These are phyloP conservation scores for Ichneumoninae sp. DNA, from an alignment of 2,888 invertebrate genomes.

Conservation along the genomic window DNA sequence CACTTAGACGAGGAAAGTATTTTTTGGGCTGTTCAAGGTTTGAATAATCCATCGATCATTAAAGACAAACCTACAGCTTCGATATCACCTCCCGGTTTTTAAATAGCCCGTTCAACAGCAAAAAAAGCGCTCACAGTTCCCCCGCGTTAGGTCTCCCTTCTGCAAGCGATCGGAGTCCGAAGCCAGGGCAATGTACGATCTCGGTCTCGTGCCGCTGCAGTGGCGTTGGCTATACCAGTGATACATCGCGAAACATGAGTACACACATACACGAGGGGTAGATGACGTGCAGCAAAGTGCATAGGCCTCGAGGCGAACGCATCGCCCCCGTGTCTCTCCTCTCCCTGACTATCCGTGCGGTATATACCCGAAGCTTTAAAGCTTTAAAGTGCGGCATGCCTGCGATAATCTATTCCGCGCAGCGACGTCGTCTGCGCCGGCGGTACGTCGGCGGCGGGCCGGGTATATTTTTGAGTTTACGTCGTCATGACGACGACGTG, in stretches of 20 bases:
- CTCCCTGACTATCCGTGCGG: neutral
- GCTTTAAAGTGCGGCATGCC: conserved; percentile 31
- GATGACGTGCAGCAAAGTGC: conserved; percentile 20
- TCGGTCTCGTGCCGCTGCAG: conserved; percentile 21
- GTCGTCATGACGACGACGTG: conserved; percentile 77
- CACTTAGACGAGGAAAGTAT: neutral
- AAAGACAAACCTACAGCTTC: too few relatives aligned
- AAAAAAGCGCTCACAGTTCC: neutral
- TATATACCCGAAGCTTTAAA: conserved; percentile 32
- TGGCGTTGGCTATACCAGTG: neutral
- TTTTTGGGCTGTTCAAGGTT: neutral
- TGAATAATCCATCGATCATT: too few relatives aligned
- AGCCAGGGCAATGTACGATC: conserved; percentile 37
- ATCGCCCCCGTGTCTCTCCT: conserved; percentile 6
- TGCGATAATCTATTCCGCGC: conserved; percentile 65
- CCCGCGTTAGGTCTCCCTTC: neutral
- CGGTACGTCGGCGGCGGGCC: conserved; percentile 43
- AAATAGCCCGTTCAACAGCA: neutral
- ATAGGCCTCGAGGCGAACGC: conserved; percentile 15
- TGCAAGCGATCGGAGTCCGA: neutral
- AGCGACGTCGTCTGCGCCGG: conserved; percentile 48
- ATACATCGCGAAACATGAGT: conserved; percentile 5
- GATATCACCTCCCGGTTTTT: too few relatives aligned
- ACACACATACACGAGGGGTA: neutral
- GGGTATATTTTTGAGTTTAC: conserved; percentile 78